Evolutionary conservation across 2,797 vertebrate genomes (phyloP).

Genomic region (Eupleurogrammus muticus): DNA sequence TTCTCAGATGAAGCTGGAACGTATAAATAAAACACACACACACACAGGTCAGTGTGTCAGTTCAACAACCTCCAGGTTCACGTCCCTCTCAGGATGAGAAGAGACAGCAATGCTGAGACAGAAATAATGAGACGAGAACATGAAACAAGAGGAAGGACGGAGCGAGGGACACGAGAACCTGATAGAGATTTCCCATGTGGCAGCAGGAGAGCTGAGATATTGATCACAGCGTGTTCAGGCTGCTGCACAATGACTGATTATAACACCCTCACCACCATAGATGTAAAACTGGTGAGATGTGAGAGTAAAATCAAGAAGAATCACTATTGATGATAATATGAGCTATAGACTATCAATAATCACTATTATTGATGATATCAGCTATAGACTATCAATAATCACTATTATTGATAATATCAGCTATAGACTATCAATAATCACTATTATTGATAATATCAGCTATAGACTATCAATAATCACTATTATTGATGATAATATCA

Average conservation of each 20-base stretch:
- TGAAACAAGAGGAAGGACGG: constrained; percentile 24
- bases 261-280: neutral
- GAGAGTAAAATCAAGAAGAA: too few species aligned
- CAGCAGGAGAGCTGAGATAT: constrained; percentile 13
- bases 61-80: neutral
- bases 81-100: neutral
- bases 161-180: constrained; percentile 19
- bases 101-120: neutral
- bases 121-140: constrained; percentile 29
- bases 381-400: too few species aligned
- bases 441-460: too few species aligned
- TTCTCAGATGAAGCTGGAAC: too few species aligned
- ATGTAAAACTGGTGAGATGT: too few species aligned
- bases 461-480: too few species aligned
- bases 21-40: constrained; percentile 5
- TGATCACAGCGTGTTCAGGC: constrained; percentile 22
- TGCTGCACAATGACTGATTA: constrained; percentile 43
- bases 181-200: constrained; percentile 56
- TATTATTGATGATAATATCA: too few species aligned
- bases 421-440: too few species aligned
- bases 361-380: too few species aligned
- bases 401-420: too few species aligned
- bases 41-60: constrained; percentile 8
- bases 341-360: too few species aligned
- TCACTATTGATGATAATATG: too few species aligned